Evolutionary conservation across 2,797 vertebrate genomes (phyloP), one percentile per base, ranked within the genome.

Genomic region (Schizopygopsis pylzovi): DNA sequence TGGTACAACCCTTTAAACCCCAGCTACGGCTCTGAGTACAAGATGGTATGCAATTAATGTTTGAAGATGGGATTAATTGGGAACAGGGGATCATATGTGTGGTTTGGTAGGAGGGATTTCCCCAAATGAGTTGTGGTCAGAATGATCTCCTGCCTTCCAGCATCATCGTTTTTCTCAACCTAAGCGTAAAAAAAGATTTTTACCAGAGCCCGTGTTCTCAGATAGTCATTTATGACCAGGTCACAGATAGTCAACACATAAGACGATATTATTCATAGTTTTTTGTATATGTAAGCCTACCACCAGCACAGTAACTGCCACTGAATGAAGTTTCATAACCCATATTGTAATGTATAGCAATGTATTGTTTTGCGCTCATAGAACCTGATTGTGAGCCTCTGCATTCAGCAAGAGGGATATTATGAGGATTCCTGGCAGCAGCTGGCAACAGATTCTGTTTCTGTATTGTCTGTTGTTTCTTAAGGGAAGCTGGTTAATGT

Each of bases 401-500:
- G 54, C 7, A 18, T 59, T 79, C 18, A 59, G 6, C 54, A 41
- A 54, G 2, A 59, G 15, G 7, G 4, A 37, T 76, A 54, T 18
- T 13, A 25, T 43, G 77, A 41, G 13, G n/a, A 79, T 79, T 45
- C 15, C 15, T 45, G 39, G 8, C 9, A 9, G 9, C 39, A 67
- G 63, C 28, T 33, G 63, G 63, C 28, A 67, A 67, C 37, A 49
- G 18, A 49, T n/a, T 52, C 3, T 22, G 22, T 75, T 18, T 77
- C 15, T 72, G 67, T 15, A 33, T 13, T 20, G 4, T 47, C 77
- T 79, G 77, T 84, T 41, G 67, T 82, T 25, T 33, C 13, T 76
- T 37, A 20, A 68, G 67, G 47, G 37, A 75, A 63, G 41, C 70
- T 73, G 22, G 92, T 94, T 91, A 93, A 93, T 94, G 25, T 92